Percentiles rank a stretch among this genome's conserved stretches.
Evolutionary conservation across 2,888 invertebrate genomes (phyloP).

Genomic region (Trachelus stipa): DNA sequence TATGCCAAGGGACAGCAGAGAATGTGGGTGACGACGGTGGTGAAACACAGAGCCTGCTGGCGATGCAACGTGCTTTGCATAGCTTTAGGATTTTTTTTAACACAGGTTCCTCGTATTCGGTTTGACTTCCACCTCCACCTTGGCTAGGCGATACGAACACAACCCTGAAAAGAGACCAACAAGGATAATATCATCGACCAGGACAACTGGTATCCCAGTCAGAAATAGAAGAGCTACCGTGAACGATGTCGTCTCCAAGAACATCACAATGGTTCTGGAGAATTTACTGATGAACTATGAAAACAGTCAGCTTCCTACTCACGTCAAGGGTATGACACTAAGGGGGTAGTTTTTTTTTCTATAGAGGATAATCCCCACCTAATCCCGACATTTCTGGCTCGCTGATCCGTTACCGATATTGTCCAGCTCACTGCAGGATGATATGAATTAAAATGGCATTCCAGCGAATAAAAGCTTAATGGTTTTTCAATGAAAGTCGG

Average conservation of each 20-base stretch:
- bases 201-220: background rate
- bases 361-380: conserved; percentile 8
- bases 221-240: conserved; percentile 68
- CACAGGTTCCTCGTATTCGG: conserved; percentile 39
- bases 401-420: background rate
- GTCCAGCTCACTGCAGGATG: background rate
- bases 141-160: conserved; percentile 24
- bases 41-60: background rate
- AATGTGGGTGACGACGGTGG: background rate
- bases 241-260: conserved; percentile 82
- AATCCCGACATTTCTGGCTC: background rate
- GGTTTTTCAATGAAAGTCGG: background rate
- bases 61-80: conserved; percentile 7
- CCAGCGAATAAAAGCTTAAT: background rate
- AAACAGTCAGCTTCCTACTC: conserved; percentile 89
- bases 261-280: conserved; percentile 87
- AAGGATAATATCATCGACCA: background rate
- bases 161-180: background rate
- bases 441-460: background rate
- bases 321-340: conserved; percentile 78
- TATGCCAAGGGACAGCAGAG: background rate
- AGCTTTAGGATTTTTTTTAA: conserved; percentile 4
- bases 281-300: conserved; percentile 91
- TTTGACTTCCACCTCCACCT: conserved; percentile 12
- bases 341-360: conserved; percentile 12